Percentiles rank a stretch among this genome's conserved stretches.
phyloP scores from a whole-genome alignment of 2,888 invertebrate genomes.

The Drosophila emarginata region DNA sequence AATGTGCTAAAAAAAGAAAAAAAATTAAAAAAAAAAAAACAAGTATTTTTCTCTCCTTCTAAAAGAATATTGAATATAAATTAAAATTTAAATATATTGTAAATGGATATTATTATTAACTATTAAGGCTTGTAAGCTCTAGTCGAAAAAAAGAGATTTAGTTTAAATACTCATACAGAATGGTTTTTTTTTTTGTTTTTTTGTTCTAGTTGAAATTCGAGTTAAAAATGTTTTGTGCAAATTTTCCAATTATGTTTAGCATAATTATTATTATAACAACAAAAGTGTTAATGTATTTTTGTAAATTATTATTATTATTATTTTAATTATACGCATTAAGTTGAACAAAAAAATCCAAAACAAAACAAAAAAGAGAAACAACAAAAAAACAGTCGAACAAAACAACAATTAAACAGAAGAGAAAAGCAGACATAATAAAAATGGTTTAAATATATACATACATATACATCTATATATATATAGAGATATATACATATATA shows the following conservation, averaged over 20 bases:
- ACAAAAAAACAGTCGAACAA: slow-evolving; percentile 19
- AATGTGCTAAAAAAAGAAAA: slow-evolving; percentile 20
- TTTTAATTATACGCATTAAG: slow-evolving; percentile 18
- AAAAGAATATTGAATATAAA: slow-evolving; percentile 8
- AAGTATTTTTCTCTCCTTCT: slow-evolving; percentile 42
- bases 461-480: slow-evolving; percentile 3
- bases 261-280: slow-evolving; percentile 8
- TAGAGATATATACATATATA: too few relatives aligned
- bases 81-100: not conserved
- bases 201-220: slow-evolving; percentile 23
- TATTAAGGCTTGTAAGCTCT: slow-evolving; percentile 30
- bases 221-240: slow-evolving; percentile 9
- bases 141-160: slow-evolving; percentile 33
- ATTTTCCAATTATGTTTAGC: slow-evolving; percentile 3
- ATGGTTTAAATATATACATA: slow-evolving; percentile 32
- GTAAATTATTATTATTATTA: slow-evolving; percentile 14
- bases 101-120: slow-evolving; percentile 27
- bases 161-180: slow-evolving; percentile 16
- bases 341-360: slow-evolving; percentile 7
- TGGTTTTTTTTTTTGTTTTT: slow-evolving; percentile 53
- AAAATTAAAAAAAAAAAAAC: slow-evolving; percentile 17
- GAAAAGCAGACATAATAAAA: slow-evolving; percentile 37
- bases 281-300: slow-evolving; percentile 20
- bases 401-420: slow-evolving; percentile 22
- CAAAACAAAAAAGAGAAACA: slow-evolving; percentile 11